Evolutionary conservation across 2,113 vertebrate species (phyloP).

Genomic region (Apaloderma vittatum): DNA sequence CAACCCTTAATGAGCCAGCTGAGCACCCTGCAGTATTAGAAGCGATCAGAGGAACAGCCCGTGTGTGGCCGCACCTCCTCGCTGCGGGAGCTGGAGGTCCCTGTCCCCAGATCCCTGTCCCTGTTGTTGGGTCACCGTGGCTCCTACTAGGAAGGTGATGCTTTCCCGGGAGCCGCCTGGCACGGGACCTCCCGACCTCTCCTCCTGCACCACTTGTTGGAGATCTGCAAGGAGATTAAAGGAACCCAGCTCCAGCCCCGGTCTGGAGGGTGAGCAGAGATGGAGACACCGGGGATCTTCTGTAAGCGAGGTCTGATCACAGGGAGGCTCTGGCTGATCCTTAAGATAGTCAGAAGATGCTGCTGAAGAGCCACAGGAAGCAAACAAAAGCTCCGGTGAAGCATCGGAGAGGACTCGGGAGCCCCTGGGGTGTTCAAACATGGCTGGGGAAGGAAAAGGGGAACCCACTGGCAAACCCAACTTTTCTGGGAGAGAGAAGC

Average conservation of each 20-base stretch:
- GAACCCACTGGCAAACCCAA: background rate
- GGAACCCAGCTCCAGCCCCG: background rate
- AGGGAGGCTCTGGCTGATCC: background rate
- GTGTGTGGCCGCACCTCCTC: background rate
- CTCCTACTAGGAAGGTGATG: background rate
- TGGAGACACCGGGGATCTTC: background rate
- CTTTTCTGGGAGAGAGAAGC: background rate
- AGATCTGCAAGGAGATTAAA: background rate
- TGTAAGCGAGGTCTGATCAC: background rate
- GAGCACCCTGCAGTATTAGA: constrained; percentile 38
- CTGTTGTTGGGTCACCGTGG: background rate
- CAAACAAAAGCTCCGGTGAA: background rate
- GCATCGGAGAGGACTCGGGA: background rate
- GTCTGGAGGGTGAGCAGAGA: background rate
- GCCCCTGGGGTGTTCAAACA: background rate
- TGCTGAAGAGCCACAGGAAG: background rate
- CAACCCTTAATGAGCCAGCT: constrained; percentile 39
- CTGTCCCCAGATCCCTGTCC: background rate
- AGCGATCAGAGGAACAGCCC: background rate
- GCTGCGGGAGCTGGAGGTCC: background rate
- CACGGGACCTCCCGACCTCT: accelerated
- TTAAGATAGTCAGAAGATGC: background rate
- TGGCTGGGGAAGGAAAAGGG: background rate
- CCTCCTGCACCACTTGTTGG: accelerated
- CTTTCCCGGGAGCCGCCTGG: accelerated